These are phyloP conservation scores for Anser cygnoides DNA, from an alignment of 2,113 vertebrate genomes.

Conservation along the genomic window DNA sequence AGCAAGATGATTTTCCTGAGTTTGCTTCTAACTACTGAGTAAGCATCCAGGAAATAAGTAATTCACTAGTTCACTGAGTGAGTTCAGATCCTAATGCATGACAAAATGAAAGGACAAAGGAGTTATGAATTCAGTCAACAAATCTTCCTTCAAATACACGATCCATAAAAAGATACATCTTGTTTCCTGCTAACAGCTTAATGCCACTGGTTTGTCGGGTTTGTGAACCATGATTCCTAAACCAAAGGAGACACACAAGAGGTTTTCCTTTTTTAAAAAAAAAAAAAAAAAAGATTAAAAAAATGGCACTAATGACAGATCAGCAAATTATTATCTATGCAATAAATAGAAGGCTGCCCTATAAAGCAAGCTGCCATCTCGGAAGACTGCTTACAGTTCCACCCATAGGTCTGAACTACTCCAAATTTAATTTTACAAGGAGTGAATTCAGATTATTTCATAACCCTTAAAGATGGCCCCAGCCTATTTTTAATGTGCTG, in stretches of 20 bases:
- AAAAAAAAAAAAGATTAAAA: neutral
- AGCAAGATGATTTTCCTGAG: neutral
- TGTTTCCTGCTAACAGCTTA: neutral
- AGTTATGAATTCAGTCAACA: neutral
- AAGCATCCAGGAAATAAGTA: neutral
- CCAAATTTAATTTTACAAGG: constrained; percentile 69
- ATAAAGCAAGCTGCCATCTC: constrained; percentile 66
- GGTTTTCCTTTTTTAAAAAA: neutral
- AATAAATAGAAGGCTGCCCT: constrained; percentile 45
- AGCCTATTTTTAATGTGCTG: constrained; percentile 67
- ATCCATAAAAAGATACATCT: neutral
- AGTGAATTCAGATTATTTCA: constrained; percentile 70
- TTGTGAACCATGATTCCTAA: constrained; percentile 12
- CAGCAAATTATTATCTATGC: constrained; percentile 59
- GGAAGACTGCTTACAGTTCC: constrained; percentile 63
- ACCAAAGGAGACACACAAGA: constrained; percentile 14
- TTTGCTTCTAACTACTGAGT: neutral
- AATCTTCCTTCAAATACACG: neutral
- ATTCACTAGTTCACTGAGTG: neutral
- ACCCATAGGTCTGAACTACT: constrained; percentile 57
- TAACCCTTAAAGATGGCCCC: constrained; percentile 65
- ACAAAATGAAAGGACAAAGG: constrained; percentile 7
- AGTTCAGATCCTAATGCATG: neutral
- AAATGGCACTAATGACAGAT: constrained; percentile 53
- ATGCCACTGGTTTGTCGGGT: neutral